These are phyloP conservation scores for Nineta flava DNA, from an alignment of 2,888 invertebrate genomes.

Conservation along the genomic window DNA sequence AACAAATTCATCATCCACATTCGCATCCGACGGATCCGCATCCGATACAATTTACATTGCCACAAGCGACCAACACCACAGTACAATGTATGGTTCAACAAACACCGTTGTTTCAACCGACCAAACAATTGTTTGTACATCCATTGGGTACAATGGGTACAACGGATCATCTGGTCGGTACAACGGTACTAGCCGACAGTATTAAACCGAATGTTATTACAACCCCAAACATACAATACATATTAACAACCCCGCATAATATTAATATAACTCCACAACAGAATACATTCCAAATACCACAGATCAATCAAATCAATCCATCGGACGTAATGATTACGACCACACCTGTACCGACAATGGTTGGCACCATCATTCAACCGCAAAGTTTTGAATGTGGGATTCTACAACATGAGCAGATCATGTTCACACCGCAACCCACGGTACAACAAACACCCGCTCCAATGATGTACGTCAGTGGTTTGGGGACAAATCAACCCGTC, in stretches of 20 bases:
- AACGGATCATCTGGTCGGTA: not conserved
- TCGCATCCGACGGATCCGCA: not conserved
- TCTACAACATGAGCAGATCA: constrained; percentile 36
- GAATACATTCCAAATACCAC: constrained; percentile 42
- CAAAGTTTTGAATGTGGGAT: constrained; percentile 35
- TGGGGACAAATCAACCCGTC: constrained; percentile 47
- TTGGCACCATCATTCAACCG: not conserved
- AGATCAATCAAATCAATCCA: constrained; percentile 38
- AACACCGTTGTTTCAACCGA: not conserved
- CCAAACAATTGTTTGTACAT: not conserved
- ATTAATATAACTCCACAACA: constrained; percentile 21
- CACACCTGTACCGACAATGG: not conserved
- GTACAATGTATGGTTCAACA: not conserved
- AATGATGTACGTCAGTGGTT: constrained; percentile 34
- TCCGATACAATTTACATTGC: not conserved
- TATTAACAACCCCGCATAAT: constrained; percentile 4
- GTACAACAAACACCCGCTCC: not conserved
- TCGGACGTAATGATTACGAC: constrained; percentile 40
- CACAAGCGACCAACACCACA: not conserved
- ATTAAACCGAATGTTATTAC: not conserved
- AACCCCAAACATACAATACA: not conserved
- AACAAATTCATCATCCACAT: not conserved
- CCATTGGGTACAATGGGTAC: not conserved
- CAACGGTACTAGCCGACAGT: not conserved
- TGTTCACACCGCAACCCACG: constrained; percentile 25